Evolutionary conservation across 2,797 vertebrate species (phyloP).

Genomic region (Meriones psammophilus): DNA sequence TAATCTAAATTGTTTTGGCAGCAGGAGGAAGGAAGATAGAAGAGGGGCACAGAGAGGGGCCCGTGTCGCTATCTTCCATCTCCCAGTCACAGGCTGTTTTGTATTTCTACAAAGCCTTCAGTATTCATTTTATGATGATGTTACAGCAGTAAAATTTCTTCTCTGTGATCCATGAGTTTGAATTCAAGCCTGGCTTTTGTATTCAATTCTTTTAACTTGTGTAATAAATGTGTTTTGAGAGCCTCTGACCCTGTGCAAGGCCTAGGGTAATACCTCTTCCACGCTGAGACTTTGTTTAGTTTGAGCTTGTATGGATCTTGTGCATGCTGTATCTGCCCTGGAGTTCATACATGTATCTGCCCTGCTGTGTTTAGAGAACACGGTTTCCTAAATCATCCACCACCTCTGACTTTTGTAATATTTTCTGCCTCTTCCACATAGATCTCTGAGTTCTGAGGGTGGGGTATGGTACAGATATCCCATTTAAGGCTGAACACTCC

Average conservation of each 20-base stretch:
- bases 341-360: neutral
- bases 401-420: neutral
- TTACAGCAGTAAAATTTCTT: neutral
- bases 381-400: neutral
- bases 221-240: constrained; percentile 71
- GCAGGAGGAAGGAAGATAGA: constrained; percentile 46
- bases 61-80: neutral
- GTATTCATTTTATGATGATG: constrained; percentile 42
- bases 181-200: constrained; percentile 50
- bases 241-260: constrained; percentile 50
- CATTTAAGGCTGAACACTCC: neutral
- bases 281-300: neutral
- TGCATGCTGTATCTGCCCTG: neutral
- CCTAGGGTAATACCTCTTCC: constrained; percentile 13
- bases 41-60: neutral
- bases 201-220: constrained; percentile 60
- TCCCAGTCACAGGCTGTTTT: neutral
- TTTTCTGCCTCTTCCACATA: neutral
- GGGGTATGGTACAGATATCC: neutral
- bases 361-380: neutral
- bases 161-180: neutral
- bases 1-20: constrained; percentile 53
- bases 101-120: constrained; percentile 18
- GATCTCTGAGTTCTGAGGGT: neutral
- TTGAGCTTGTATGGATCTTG: neutral